These are phyloP conservation scores for Mactra quadrangularis DNA, from an alignment of 1,140 invertebrate species.

Conservation along the genomic window DNA sequence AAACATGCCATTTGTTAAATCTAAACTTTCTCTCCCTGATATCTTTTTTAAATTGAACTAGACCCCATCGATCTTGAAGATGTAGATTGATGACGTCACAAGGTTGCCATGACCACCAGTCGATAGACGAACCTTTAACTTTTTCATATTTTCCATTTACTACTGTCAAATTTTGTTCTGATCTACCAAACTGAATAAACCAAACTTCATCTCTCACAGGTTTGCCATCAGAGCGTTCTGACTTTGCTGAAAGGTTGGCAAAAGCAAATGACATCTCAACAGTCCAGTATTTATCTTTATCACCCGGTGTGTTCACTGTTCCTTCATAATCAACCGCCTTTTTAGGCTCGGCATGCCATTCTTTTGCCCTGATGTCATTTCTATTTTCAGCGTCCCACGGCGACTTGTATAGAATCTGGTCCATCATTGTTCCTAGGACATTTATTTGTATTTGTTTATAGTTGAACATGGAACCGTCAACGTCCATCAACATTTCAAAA, in stretches of 20 bases:
- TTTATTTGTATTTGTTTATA: constrained; percentile 58
- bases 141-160: constrained; percentile 30
- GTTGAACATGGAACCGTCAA: constrained; percentile 53
- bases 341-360: constrained; percentile 24
- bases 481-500: constrained; percentile 51
- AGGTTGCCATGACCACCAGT: constrained; percentile 52
- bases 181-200: constrained; percentile 46
- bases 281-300: constrained; percentile 42
- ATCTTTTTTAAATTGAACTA: constrained; percentile 45
- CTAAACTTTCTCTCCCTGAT: constrained; percentile 4
- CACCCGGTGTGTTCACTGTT: constrained; percentile 36
- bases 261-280: constrained; percentile 38
- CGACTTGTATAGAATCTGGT: constrained; percentile 35
- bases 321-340: constrained; percentile 27
- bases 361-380: not conserved
- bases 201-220: constrained; percentile 30
- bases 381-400: constrained; percentile 11
- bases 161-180: constrained; percentile 35
- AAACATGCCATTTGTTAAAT: constrained; percentile 47
- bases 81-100: constrained; percentile 45
- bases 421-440: constrained; percentile 53
- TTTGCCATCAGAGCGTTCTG: not conserved
- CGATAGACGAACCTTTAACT: not conserved
- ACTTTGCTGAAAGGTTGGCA: not conserved
- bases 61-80: constrained; percentile 45